Conservation (phyloP, 1,140 invertebrate genomes). For the Thaumatotibia leucotreta region DNA sequence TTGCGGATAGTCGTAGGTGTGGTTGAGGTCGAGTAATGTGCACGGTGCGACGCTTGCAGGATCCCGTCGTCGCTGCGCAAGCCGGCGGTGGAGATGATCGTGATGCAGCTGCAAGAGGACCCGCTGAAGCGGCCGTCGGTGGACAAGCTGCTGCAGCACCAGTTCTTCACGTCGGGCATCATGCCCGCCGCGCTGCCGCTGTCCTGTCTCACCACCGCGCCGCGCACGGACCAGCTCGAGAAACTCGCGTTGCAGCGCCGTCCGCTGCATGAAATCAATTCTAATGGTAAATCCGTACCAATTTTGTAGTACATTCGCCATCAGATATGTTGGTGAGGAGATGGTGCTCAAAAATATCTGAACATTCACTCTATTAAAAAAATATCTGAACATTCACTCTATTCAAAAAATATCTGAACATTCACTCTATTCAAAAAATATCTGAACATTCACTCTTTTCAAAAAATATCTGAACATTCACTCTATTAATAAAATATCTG, state of each 20-base stretch:
- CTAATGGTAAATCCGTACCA: conserved; percentile 40
- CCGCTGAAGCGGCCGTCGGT: conserved; percentile 89
- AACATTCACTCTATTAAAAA: too few relatives aligned
- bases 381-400: too few relatives aligned
- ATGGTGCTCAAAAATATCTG: too few relatives aligned
- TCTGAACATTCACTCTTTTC: too few relatives aligned
- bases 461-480: too few relatives aligned
- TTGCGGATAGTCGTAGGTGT: too few relatives aligned
- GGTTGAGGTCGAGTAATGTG: background rate
- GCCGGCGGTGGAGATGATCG: conserved; percentile 88
- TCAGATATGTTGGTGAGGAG: too few relatives aligned
- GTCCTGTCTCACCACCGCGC: conserved; percentile 95
- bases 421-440: too few relatives aligned
- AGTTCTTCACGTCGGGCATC: conserved; percentile 83
- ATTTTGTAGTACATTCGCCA: too few relatives aligned
- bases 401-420: too few relatives aligned
- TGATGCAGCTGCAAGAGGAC: conserved; percentile 88
- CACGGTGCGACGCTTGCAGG: conserved; percentile 47
- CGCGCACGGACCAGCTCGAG: conserved; percentile 86
- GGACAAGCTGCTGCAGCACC: conserved; percentile 84
- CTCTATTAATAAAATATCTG: too few relatives aligned
- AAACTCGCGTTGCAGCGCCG: conserved; percentile 76
- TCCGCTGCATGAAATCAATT: conserved; percentile 84
- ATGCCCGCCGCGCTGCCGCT: conserved; percentile 89
- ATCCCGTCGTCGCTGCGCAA: conserved; percentile 85